These are phyloP conservation scores for Dryobota labecula DNA, from an alignment of 2,888 invertebrate species.

Conservation along the genomic window DNA sequence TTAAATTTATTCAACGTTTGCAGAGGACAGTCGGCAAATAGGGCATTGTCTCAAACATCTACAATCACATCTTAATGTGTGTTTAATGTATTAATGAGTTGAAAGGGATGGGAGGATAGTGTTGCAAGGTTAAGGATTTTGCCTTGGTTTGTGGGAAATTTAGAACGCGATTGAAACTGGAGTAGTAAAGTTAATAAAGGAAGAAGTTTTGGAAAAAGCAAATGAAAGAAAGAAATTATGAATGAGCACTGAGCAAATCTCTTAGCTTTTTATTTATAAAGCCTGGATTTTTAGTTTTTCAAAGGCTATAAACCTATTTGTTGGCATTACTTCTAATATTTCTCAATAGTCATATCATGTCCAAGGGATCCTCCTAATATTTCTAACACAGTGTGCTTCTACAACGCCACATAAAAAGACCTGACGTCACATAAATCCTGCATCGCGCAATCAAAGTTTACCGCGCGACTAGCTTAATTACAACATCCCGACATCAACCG, in stretches of 20 bases:
- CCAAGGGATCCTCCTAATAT: background rate
- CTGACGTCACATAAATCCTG: no score
- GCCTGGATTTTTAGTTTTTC: background rate
- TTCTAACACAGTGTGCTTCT: background rate
- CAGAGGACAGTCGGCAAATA: slow-evolving; percentile 78
- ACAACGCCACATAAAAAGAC: no score
- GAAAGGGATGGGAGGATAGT: slow-evolving; percentile 57
- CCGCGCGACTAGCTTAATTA: no score
- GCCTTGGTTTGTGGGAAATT: slow-evolving; percentile 12
- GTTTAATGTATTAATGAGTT: slow-evolving; percentile 85
- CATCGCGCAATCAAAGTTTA: no score
- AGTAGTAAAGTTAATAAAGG: no score
- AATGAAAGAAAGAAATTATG: background rate
- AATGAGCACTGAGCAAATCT: background rate
- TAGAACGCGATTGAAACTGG: background rate
- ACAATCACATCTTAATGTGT: slow-evolving; percentile 80
- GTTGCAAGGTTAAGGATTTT: slow-evolving; percentile 34
- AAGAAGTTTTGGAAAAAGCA: background rate
- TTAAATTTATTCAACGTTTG: slow-evolving; percentile 73
- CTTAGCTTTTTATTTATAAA: background rate
- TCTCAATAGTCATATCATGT: background rate
- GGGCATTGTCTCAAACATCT: slow-evolving; percentile 71
- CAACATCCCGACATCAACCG: no score
- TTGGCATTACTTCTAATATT: background rate
- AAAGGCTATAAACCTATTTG: background rate